Evolutionary conservation across 2,888 invertebrate genomes (phyloP), one percentile per base, ranked within the genome.

Genomic region (Caenorhabditis sp.): DNA sequence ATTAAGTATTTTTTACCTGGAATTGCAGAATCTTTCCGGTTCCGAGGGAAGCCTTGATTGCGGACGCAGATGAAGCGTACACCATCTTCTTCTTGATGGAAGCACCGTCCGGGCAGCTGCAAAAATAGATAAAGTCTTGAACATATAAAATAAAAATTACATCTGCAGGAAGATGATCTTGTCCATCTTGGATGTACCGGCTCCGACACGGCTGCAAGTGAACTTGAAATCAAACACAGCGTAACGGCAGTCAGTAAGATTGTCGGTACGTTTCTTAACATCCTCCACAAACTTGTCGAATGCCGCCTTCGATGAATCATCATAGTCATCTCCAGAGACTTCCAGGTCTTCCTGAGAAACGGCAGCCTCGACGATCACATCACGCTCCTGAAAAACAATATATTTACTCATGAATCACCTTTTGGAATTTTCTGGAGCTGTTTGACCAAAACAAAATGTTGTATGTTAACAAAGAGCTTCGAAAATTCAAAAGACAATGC

Each of bases 81-180:
- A 95, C 93, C 95, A 95, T 95, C 94, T 95, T 95, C 94, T 95
- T 95, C 93, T 94, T 95, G 89, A 95, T 95, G 94, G 96, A 96
- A 91, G 98, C 97, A 93, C 96, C 96, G 94, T 98, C 98, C 56
- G 98, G 98, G 94, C 97, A 97, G 92, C 93, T 93, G 88, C 22
- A 91, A 87, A 72, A 44, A 47, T 13, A 62, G 53, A 32, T 35
- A 35, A 9, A 56, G 15, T 58, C 20, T n/a, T 11, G 15, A 62
- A 18, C 20, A 5, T 11, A 20, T 18, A 15, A 11, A 13, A 9
- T 3, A 77, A 60, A 13, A 67, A 89, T 86, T 80, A 92, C 97
- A 97, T 97, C 92, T 96, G 96, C 96, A 98, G 96, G 92, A 97
- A 95, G 94, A 98, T 96, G 90, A 97, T 94, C 93, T 97, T 97